Conservation (phyloP, 2,888 invertebrate genomes). For the Taenaris catops region DNA sequence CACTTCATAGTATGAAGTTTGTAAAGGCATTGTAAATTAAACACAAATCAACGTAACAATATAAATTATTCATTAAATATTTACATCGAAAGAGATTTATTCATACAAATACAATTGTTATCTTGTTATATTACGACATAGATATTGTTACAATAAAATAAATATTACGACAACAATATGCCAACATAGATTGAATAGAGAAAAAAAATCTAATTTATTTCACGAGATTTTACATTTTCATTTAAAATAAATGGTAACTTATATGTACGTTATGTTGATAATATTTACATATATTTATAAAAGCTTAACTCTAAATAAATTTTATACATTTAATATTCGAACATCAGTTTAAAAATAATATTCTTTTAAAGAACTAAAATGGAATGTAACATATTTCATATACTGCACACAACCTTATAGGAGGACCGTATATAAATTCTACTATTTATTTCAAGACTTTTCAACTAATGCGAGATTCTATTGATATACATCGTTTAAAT, state of each 20-base stretch:
- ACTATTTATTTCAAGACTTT: not conserved
- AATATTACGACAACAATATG: constrained; percentile 8
- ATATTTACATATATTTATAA: not conserved
- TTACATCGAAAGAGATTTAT: constrained; percentile 50
- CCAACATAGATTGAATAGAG: constrained; percentile 4
- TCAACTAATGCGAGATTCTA: constrained; percentile 11
- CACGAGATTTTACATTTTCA: constrained; percentile 4
- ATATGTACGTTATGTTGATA: not conserved
- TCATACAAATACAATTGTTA: constrained; percentile 27
- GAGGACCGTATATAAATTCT: constrained; percentile 16
- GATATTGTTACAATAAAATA: constrained; percentile 14
- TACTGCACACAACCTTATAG: constrained; percentile 32
- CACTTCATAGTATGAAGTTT: constrained; percentile 7
- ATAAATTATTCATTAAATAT: constrained; percentile 68
- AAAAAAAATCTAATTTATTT: not conserved
- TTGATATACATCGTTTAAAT: too few species aligned
- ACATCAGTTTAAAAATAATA: constrained; percentile 2
- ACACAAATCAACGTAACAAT: constrained; percentile 49
- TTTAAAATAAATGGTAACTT: constrained; percentile 9
- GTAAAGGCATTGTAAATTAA: constrained; percentile 27
- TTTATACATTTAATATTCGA: constrained; percentile 5
- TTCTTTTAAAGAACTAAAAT: constrained; percentile 19
- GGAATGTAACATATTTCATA: constrained; percentile 31
- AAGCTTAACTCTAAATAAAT: constrained; percentile 7
- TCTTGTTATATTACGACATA: constrained; percentile 27